Conservation (phyloP, 2,888 invertebrate species). For the Trachelus troglodyta region DNA sequence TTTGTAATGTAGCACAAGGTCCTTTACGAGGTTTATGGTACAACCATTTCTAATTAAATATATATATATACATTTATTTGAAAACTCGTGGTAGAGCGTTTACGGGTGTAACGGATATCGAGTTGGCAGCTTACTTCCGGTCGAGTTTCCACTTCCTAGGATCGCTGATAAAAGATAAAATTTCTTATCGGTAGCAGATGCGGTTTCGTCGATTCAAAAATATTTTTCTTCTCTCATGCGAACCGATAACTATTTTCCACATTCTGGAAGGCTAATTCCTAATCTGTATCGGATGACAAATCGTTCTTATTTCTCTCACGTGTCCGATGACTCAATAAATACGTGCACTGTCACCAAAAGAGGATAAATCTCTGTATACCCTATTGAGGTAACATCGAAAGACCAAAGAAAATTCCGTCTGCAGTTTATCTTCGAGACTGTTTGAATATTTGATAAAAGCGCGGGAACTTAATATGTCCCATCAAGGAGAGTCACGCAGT, state of each 20-base stretch:
- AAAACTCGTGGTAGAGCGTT: background rate
- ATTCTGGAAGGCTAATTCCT: background rate
- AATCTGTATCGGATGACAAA: background rate
- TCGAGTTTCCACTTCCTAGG: background rate
- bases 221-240: background rate
- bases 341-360: background rate
- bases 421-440: background rate
- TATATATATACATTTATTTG: too few species aligned
- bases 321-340: background rate
- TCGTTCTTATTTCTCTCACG: background rate
- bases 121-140: background rate
- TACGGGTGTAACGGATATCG: background rate
- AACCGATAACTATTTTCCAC: background rate
- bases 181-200: constrained; percentile 16
- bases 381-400: background rate
- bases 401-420: too few species aligned
- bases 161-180: constrained; percentile 14
- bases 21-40: background rate
- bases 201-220: background rate
- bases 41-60: background rate
- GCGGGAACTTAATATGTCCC: background rate
- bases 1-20: background rate
- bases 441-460: background rate
- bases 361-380: background rate
- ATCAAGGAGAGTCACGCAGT: background rate